Conservation (phyloP, 2,797 vertebrate genomes). For the Borostomias antarcticus region DNA sequence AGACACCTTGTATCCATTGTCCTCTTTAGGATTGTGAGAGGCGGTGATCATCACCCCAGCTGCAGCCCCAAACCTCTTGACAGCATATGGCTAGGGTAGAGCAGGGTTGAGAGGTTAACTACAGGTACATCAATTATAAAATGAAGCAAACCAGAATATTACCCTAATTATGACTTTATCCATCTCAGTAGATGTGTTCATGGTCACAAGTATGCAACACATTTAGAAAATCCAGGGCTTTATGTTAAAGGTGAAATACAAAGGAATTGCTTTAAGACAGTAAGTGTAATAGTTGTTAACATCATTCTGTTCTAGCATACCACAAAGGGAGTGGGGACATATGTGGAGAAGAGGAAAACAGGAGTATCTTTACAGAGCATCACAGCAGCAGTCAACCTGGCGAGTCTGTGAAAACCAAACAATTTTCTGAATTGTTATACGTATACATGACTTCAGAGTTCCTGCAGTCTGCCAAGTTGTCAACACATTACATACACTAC, state of each 20-base stretch:
- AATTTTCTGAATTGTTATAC: background rate
- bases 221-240: background rate
- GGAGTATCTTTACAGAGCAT: slow-evolving; percentile 85
- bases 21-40: slow-evolving; percentile 95
- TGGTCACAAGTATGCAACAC: background rate
- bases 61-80: slow-evolving; percentile 83
- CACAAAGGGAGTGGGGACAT: slow-evolving; percentile 95
- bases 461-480: background rate
- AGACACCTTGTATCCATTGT: slow-evolving; percentile 95
- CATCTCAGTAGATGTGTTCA: background rate
- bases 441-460: background rate
- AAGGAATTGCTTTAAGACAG: background rate
- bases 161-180: background rate
- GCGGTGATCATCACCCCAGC: slow-evolving; percentile 97
- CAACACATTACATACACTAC: background rate
- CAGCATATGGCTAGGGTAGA: slow-evolving; percentile 86
- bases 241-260: too few relatives aligned
- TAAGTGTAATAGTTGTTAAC: background rate
- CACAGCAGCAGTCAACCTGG: slow-evolving; percentile 87
- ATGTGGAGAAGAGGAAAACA: slow-evolving; percentile 91
- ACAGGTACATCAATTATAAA: background rate
- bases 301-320: slow-evolving; percentile 72
- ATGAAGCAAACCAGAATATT: background rate
- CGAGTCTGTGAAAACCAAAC: slow-evolving; percentile 75
- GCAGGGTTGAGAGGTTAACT: background rate